Conservation (phyloP, 2,797 vertebrate genomes). For the Sebastes itinus region DNA sequence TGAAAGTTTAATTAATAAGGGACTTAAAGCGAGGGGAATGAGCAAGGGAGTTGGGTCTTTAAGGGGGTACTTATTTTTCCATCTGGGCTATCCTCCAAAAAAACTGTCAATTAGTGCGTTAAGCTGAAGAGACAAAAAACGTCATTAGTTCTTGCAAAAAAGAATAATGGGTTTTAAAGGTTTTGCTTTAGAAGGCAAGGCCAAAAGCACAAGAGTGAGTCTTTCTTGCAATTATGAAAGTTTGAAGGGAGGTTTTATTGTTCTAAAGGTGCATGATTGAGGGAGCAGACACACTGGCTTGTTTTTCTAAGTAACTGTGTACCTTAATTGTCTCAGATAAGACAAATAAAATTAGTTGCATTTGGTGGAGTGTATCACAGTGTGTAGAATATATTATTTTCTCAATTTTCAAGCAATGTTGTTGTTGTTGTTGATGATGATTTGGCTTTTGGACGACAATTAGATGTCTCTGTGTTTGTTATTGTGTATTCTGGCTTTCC, state of each 20-base stretch:
- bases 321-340: conserved; percentile 46
- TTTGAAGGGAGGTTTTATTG: conserved; percentile 69
- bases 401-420: neutral
- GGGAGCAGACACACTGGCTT: conserved; percentile 57
- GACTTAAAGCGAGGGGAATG: conserved; percentile 83
- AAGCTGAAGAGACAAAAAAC: conserved; percentile 88
- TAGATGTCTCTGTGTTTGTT: neutral
- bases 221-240: conserved; percentile 76
- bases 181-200: conserved; percentile 81
- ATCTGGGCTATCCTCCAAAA: conserved; percentile 87
- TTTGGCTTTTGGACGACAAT: neutral
- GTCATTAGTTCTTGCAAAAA: conserved; percentile 86
- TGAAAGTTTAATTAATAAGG: conserved; percentile 89
- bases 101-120: conserved; percentile 87
- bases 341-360: conserved; percentile 17
- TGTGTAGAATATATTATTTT: neutral
- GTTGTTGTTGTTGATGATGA: conserved; percentile 9
- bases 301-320: conserved; percentile 50
- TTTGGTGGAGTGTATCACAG: conserved; percentile 13
- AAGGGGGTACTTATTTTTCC: conserved; percentile 87
- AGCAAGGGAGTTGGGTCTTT: conserved; percentile 85
- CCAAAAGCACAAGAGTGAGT: conserved; percentile 71
- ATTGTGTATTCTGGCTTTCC: neutral
- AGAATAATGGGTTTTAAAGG: conserved; percentile 87
- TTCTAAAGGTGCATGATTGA: conserved; percentile 57